Conservation (phyloP, 2,888 invertebrate species). For the Phyllotreta cruciferae region DNA sequence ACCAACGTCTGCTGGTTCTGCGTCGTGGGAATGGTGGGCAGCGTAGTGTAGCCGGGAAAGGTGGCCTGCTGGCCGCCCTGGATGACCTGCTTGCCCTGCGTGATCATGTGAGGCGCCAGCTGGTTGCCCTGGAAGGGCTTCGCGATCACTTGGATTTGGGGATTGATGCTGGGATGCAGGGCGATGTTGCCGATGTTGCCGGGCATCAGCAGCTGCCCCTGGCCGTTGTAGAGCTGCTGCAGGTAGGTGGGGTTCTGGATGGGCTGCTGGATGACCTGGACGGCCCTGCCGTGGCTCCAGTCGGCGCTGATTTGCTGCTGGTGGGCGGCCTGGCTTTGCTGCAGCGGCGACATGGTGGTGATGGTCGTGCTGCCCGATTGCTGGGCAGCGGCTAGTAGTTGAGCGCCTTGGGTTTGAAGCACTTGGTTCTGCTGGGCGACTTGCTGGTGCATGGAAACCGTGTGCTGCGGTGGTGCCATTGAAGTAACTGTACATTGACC, state of each 20-base stretch:
- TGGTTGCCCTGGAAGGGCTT: conserved; percentile 86
- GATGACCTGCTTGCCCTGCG: conserved; percentile 77
- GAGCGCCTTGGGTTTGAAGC: conserved; percentile 60
- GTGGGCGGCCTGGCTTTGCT: conserved; percentile 63
- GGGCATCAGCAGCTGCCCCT: conserved; percentile 81
- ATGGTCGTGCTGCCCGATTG: conserved; percentile 66
- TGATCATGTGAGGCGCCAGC: conserved; percentile 80
- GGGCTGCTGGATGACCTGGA: conserved; percentile 86
- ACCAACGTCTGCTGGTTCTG: conserved; percentile 81
- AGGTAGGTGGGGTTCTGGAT: conserved; percentile 78
- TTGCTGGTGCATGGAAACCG: conserved; percentile 64
- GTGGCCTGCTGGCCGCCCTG: conserved; percentile 70
- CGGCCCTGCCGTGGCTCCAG: conserved; percentile 71
- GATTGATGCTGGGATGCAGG: conserved; percentile 78
- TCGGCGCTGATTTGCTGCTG: conserved; percentile 71
- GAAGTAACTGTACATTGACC: conserved; percentile 56
- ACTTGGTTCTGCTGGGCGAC: conserved; percentile 57
- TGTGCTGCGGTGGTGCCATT: conserved; percentile 59
- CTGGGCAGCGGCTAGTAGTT: conserved; percentile 52
- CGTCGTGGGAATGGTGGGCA: conserved; percentile 78
- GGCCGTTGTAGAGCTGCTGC: conserved; percentile 82
- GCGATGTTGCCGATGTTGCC: conserved; percentile 78
- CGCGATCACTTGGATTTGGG: conserved; percentile 79
- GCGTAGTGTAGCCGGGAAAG: conserved; percentile 80
- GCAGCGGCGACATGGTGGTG: conserved; percentile 80